Evolutionary conservation across 2,888 invertebrate genomes (phyloP).

Genomic region (Quadroppia sp.): DNA sequence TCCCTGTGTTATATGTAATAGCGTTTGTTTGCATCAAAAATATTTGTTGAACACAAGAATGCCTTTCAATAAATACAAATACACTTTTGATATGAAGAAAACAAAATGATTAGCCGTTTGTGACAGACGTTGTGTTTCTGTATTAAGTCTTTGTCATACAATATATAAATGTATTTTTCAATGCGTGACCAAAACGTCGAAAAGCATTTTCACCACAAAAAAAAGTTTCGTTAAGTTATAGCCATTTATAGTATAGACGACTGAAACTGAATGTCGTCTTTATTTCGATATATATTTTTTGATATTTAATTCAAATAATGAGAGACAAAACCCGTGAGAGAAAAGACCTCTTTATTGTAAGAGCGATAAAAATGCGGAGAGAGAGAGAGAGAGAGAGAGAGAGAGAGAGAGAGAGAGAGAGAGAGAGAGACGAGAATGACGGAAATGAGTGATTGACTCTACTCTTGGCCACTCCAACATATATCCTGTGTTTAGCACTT

Average conservation of each 20-base stretch:
- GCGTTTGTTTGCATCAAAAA: no score
- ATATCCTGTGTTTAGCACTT: neutral
- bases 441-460: slow-evolving; percentile 33
- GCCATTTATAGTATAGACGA: neutral
- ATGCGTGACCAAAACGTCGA: slow-evolving; percentile 22
- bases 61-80: no score
- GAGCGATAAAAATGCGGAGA: no score
- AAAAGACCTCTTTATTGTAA: neutral
- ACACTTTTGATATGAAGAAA: no score
- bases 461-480: neutral
- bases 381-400: no score
- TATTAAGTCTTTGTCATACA: slow-evolving; percentile 4
- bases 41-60: no score
- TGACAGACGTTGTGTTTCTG: neutral
- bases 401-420: no score
- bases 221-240: neutral
- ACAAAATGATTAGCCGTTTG: neutral
- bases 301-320: neutral
- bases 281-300: neutral
- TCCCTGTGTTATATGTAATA: neutral
- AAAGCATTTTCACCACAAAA: neutral
- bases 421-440: neutral
- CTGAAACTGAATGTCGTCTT: no score
- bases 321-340: slow-evolving; percentile 7
- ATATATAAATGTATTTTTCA: neutral